phyloP scores from a whole-genome alignment of 2,888 invertebrate species.

The Micropterix aruncella region DNA sequence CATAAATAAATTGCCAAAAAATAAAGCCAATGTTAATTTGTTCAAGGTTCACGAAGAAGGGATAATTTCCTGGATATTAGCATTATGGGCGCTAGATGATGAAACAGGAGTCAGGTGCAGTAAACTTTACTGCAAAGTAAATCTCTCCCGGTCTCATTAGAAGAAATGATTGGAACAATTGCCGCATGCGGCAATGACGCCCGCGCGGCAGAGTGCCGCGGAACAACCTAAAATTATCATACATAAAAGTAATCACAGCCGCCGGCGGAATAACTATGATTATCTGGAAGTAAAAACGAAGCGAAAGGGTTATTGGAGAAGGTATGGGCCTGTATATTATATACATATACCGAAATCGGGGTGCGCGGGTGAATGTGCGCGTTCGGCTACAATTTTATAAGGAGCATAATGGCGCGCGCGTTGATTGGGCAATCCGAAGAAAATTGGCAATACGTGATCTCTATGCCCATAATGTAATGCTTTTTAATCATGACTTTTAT shows the following conservation, averaged over 20 bases:
- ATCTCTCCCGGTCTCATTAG: not conserved
- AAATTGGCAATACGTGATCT: constrained; percentile 12
- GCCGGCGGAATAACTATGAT: constrained; percentile 28
- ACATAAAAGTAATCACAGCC: constrained; percentile 27
- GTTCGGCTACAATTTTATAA: constrained; percentile 7
- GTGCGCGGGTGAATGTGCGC: not conserved
- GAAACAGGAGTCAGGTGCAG: too few relatives aligned
- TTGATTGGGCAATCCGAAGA: constrained; percentile 3
- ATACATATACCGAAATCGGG: not conserved
- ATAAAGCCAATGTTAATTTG: too few relatives aligned
- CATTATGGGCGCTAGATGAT: too few relatives aligned
- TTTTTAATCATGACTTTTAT: constrained; percentile 11
- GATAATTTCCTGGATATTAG: too few relatives aligned
- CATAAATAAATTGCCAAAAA: too few relatives aligned
- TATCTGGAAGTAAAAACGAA: constrained; percentile 17
- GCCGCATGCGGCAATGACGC: not conserved
- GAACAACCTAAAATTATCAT: constrained; percentile 22
- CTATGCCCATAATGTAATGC: constrained; percentile 9
- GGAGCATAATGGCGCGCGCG: constrained; percentile 7
- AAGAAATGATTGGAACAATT: not conserved
- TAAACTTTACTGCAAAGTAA: too few relatives aligned
- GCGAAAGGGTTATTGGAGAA: constrained; percentile 14
- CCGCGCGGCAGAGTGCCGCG: not conserved
- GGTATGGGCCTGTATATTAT: too few relatives aligned
- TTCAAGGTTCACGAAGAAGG: too few relatives aligned